Evolutionary conservation across 92 coral and sea anemone genomes (phyloP), one percentile per base, ranked within the genome.

Genomic region (Bergia sp.): DNA sequence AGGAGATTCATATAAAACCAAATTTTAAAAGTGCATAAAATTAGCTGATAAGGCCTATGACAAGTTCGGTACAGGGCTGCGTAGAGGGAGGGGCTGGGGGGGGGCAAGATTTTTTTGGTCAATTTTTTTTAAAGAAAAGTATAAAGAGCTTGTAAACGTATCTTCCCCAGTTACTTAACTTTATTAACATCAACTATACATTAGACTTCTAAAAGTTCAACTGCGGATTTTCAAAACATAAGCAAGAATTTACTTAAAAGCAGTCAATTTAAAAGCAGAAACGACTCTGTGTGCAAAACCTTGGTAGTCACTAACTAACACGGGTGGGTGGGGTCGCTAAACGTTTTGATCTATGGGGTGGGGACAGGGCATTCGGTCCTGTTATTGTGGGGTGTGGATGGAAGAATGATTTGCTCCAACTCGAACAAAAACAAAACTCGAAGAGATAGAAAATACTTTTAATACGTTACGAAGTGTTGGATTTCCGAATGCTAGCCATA

Each of bases 331-430:
- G 29, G 29, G 29, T 29, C 29, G 29, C 29, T 29, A 29, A 29
- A 29, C 29, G 29, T 29, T 29, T 29, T 29, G 29, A 29, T 29
- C 29, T 29, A 29, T 29, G 29, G 29, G 29, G 29, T 69, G n/a
- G 75, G 75, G 75, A 69, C 75, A 69, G 75, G 75, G 75, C n/a
- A 69, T 69, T 69, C 75, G 75, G 75, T 16, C 75, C 75, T 69
- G 75, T 69, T 69, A 69, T 69, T 69, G 75, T 69, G 75, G 75
- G 75, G 75, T 69, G n/a, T 16, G 75, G 75, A 69, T 69, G 75
- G 75, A 69, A 23, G 75, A 69, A 69, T 69, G 75, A 69, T 69
- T 69, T 69, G n/a, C 75, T 69, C 18, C 75, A n/a, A n/a, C n/a
- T n/a, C n/a, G n/a, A n/a, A n/a, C n/a, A n/a, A n/a, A n/a, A n/a